These are phyloP conservation scores for Axea sp. DNA, from an alignment of 2,888 invertebrate species.

Conservation along the genomic window DNA sequence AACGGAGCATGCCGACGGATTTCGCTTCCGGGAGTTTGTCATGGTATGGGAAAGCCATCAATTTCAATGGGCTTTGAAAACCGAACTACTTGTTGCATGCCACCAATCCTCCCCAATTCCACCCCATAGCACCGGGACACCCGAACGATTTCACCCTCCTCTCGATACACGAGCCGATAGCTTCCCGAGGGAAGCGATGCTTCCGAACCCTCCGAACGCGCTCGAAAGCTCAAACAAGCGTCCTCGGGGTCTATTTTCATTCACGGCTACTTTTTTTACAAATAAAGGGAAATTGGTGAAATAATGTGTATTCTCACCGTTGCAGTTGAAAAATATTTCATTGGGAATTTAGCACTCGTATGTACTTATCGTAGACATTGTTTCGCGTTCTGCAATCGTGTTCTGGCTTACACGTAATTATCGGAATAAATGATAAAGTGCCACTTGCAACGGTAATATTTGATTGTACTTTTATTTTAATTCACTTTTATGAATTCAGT, in stretches of 20 bases:
- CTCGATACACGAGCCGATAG: conserved; percentile 80
- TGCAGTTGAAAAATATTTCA: conserved; percentile 56
- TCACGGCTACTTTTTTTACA: conserved; percentile 59
- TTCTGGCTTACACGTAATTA: conserved; percentile 42
- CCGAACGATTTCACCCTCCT: conserved; percentile 78
- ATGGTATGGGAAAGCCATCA: conserved; percentile 80
- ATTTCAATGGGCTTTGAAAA: conserved; percentile 80
- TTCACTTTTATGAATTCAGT: neutral
- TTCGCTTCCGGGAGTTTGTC: conserved; percentile 70
- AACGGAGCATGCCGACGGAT: too few species aligned
- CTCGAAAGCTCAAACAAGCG: conserved; percentile 70
- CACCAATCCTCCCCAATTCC: conserved; percentile 65
- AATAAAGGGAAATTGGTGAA: conserved; percentile 60
- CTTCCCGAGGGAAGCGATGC: conserved; percentile 77
- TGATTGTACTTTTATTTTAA: conserved; percentile 14
- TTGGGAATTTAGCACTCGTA: conserved; percentile 45
- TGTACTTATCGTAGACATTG: conserved; percentile 48
- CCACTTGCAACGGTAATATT: conserved; percentile 8
- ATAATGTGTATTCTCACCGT: conserved; percentile 55
- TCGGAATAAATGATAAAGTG: conserved; percentile 32
- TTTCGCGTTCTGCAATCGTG: conserved; percentile 27
- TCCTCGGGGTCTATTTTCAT: conserved; percentile 64
- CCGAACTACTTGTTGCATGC: conserved; percentile 80
- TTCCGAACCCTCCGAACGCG: conserved; percentile 71
- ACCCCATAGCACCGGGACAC: conserved; percentile 68